phyloP scores from a whole-genome alignment of 2,113 vertebrate genomes.

The Anoplopoma fimbria region DNA sequence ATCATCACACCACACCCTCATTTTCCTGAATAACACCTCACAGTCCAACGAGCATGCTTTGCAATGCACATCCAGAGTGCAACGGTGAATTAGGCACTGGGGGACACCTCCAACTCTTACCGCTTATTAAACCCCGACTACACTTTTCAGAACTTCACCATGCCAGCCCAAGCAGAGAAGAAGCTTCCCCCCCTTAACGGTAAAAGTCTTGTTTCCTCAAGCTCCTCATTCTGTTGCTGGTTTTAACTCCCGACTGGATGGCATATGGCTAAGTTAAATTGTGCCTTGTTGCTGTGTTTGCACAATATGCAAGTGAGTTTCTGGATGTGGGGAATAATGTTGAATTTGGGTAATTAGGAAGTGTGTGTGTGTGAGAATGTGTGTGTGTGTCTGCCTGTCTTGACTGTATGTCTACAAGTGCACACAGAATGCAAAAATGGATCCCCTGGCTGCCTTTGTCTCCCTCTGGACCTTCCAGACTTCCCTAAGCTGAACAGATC shows the following conservation, averaged over 20 bases:
- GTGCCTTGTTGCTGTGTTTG: conserved; percentile 38
- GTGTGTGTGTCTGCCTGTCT: conserved; percentile 34
- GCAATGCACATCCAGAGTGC: conserved; percentile 67
- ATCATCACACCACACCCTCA: conserved; percentile 70
- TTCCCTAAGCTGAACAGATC: conserved; percentile 71
- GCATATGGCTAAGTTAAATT: conserved; percentile 41
- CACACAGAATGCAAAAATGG: conserved; percentile 72
- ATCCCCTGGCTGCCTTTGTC: conserved; percentile 58
- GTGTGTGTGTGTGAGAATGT: conserved; percentile 28
- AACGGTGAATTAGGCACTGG: conserved; percentile 59
- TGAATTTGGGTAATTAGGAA: conserved; percentile 63
- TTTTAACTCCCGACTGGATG: conserved; percentile 21
- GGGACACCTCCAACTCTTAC: conserved; percentile 65
- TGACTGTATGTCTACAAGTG: conserved; percentile 46
- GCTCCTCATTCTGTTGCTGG: conserved; percentile 22
- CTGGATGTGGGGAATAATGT: conserved; percentile 43
- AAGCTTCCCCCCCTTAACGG: conserved; percentile 38
- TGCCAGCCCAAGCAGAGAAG: conserved; percentile 57
- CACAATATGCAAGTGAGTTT: conserved; percentile 25
- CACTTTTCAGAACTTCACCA: conserved; percentile 44
- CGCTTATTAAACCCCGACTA: conserved; percentile 61
- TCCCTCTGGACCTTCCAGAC: conserved; percentile 64
- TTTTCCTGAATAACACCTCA: conserved; percentile 71
- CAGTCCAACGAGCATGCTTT: conserved; percentile 66
- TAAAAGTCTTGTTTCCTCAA: conserved; percentile 36